Percentiles rank a stretch among this genome's conserved stretches.
phyloP scores from a whole-genome alignment of 2,113 vertebrate species.

The Martes martes region DNA sequence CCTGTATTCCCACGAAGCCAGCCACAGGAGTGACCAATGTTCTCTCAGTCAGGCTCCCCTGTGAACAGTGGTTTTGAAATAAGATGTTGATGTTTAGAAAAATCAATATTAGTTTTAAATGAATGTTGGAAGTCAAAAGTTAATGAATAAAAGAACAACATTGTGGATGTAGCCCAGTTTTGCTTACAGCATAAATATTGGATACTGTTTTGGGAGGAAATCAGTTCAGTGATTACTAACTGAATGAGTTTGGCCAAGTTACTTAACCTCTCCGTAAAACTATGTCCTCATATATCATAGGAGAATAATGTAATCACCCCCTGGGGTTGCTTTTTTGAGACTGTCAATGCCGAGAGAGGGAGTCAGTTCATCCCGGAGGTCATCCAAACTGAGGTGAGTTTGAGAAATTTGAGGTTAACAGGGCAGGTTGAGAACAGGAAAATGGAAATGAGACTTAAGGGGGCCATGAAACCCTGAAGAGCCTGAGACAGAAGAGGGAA shows the following conservation, averaged over 20 bases:
- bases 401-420: not conserved
- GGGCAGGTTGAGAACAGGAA: not conserved
- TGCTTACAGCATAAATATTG: not conserved
- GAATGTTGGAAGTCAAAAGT: constrained; percentile 10
- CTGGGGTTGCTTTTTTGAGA: not conserved
- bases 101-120: constrained; percentile 52
- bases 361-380: not conserved
- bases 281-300: not conserved
- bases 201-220: not conserved
- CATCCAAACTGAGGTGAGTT: not conserved
- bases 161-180: not conserved
- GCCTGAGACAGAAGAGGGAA: not conserved
- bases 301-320: not conserved
- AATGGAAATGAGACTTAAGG: not conserved
- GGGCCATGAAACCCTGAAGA: not conserved
- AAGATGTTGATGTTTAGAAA: constrained; percentile 33
- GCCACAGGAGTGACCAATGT: not conserved
- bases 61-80: constrained; percentile 39
- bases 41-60: not conserved
- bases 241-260: not conserved
- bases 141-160: constrained; percentile 29
- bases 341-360: not conserved
- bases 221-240: not conserved
- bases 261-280: not conserved
- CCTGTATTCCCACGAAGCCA: not conserved